Evolutionary conservation across 37 sponge, comb jelly and placozoan genomes (phyloP), one percentile per base, ranked within the genome.

Genomic region (Tethya wilhelma): DNA sequence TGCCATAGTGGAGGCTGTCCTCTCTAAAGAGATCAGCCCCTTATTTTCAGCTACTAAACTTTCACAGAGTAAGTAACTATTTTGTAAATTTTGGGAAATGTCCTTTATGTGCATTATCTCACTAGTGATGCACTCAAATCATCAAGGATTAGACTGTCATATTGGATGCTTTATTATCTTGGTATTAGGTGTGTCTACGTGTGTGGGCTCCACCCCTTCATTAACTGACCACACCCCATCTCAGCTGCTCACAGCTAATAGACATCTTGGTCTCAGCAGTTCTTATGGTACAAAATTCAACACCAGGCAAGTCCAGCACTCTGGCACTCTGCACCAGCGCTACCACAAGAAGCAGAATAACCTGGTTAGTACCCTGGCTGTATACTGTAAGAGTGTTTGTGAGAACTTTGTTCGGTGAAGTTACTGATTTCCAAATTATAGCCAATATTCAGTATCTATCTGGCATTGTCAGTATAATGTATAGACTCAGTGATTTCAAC

Each of bases 21-120:
- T 78, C 34, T 78, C 67, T 33, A 66, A 78, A 56, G 79, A 78
- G 7, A 78, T 78, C 37, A 78, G 67, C 44, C 5, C 25, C 1
- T 78, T 32, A 33, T 78, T 64, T 32, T 32, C 79, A 23, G 22
- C 20, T 0, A 23, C 66, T 6, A 66, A 0, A n/a, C 44, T 69
- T 17, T 4, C 70, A 69, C 20, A 38, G 2, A 44, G 70, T 69
- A 69, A 20, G 59, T 38, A 7, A n/a, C 8, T 11, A 26, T 60
- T n/a, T 25, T 23, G 6, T n/a, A n/a, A n/a, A 7, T 26, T n/a
- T 17, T 26, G 26, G 22, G 19, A 29, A 64, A 2, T 23, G 2
- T 20, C 36, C n/a, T n/a, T n/a, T n/a, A n/a, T n/a, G n/a, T n/a
- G n/a, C n/a, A n/a, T n/a, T n/a, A n/a, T n/a, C n/a, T n/a, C n/a